A percentile compares a stretch with the other conserved stretches of the same genome.
phyloP scores from a whole-genome alignment of 2,888 invertebrate genomes.

The Erebia epiphron region DNA sequence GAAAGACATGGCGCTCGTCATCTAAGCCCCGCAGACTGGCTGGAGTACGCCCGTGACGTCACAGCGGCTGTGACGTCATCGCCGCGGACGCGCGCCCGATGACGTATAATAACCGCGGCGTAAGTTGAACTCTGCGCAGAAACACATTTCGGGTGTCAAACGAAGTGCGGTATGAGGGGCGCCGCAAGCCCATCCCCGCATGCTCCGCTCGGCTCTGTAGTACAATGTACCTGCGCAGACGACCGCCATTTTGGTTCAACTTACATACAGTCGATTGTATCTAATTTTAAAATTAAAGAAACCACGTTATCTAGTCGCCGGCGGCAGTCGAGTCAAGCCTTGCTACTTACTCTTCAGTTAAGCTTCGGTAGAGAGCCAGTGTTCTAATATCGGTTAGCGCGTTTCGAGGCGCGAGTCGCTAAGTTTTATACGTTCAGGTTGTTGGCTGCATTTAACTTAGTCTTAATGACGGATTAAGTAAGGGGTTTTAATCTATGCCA shows the following conservation, averaged over 20 bases:
- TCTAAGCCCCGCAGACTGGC: slow-evolving; percentile 86
- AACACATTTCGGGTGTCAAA: too few relatives aligned
- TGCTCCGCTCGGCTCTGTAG: too few relatives aligned
- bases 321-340: slow-evolving; percentile 65
- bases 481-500: slow-evolving; percentile 26
- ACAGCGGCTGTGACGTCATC: slow-evolving; percentile 13
- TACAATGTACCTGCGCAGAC: too few relatives aligned
- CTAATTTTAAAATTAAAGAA: slow-evolving; percentile 36
- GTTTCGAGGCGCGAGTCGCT: slow-evolving; percentile 49
- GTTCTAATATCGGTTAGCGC: slow-evolving; percentile 66
- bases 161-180: too few relatives aligned
- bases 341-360: slow-evolving; percentile 55
- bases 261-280: not conserved
- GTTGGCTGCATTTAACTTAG: slow-evolving; percentile 38
- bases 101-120: slow-evolving; percentile 10
- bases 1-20: slow-evolving; percentile 97
- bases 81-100: slow-evolving; percentile 14
- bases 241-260: too few relatives aligned
- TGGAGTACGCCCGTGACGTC: slow-evolving; percentile 19
- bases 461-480: slow-evolving; percentile 34
- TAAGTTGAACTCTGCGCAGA: too few relatives aligned
- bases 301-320: slow-evolving; percentile 69
- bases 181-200: too few relatives aligned
- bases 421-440: slow-evolving; percentile 35
- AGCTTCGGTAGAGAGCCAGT: slow-evolving; percentile 69